Percentiles rank a stretch among this genome's conserved stretches.
Evolutionary conservation across 2,888 invertebrate species (phyloP).

Genomic region (Autographa pulchrina): DNA sequence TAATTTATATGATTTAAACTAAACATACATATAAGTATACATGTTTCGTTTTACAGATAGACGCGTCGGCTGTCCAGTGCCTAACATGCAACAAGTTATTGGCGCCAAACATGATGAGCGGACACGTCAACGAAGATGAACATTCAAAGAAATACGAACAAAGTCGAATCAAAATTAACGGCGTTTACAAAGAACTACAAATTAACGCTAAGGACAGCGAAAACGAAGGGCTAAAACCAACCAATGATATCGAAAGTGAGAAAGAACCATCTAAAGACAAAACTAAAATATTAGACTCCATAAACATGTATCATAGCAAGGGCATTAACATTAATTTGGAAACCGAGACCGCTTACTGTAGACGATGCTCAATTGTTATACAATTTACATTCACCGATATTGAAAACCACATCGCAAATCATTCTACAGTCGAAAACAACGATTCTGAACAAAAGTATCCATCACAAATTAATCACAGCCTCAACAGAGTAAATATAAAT

Average conservation of each 20-base stretch:
- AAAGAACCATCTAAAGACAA: conserved; percentile 30
- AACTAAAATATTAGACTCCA: conserved; percentile 53
- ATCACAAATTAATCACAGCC: conserved; percentile 22
- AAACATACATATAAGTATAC: too few relatives aligned
- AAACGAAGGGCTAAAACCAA: not conserved
- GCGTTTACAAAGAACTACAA: not conserved
- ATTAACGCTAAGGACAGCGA: not conserved
- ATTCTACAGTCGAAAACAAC: conserved; percentile 18
- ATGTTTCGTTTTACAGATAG: conserved; percentile 62
- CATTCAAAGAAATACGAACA: conserved; percentile 52
- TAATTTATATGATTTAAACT: too few relatives aligned
- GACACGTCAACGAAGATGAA: conserved; percentile 63
- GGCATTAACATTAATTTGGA: conserved; percentile 61
- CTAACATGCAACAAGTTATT: conserved; percentile 70
- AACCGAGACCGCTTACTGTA: conserved; percentile 57
- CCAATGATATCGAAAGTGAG: not conserved
- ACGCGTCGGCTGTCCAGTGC: conserved; percentile 66
- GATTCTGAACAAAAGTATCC: conserved; percentile 38
- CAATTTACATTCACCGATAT: conserved; percentile 48
- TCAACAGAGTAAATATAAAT: conserved; percentile 44
- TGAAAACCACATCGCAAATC: conserved; percentile 53
- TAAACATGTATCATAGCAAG: conserved; percentile 50
- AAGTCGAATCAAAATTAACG: conserved; percentile 25
- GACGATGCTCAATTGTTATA: conserved; percentile 51
- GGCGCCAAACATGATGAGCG: conserved; percentile 35